A percentile compares a stretch with the other conserved stretches of the same genome.
These are phyloP conservation scores for Caradrina clavipalpis DNA, from an alignment of 2,888 invertebrate genomes.

Conservation along the genomic window DNA sequence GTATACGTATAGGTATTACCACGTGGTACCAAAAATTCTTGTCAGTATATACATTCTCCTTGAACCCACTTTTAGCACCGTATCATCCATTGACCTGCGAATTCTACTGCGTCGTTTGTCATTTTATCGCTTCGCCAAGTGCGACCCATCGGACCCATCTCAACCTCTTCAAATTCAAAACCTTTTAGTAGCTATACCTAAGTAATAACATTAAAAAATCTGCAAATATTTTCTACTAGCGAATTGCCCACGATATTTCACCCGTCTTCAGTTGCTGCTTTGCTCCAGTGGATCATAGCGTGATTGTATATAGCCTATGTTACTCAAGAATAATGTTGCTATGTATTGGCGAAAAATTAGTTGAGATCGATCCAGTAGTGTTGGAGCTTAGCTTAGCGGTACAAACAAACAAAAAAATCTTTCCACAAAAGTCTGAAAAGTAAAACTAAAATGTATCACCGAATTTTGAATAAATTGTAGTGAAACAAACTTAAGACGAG, in stretches of 20 bases:
- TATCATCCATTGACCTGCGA: not conserved
- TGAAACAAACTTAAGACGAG: conserved; percentile 47
- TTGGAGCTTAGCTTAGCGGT: no score
- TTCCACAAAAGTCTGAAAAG: no score
- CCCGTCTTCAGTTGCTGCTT: no score
- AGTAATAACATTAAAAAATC: not conserved
- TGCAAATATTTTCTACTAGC: no score
- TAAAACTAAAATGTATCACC: conserved; percentile 12
- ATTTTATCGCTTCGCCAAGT: conserved; percentile 14
- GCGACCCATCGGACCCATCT: conserved; percentile 6
- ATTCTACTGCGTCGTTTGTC: conserved; percentile 14
- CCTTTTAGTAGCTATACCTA: not conserved
- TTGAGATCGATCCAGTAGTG: no score
- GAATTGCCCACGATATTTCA: no score
- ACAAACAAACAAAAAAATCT: no score
- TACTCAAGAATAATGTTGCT: no score
- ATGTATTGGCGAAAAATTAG: no score
- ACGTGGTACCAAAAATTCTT: not conserved
- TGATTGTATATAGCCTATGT: no score
- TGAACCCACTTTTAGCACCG: not conserved
- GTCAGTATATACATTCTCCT: not conserved
- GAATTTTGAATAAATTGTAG: conserved; percentile 29
- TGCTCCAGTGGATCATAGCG: no score
- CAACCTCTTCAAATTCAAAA: not conserved
- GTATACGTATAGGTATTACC: not conserved